Conservation (phyloP, 2,888 invertebrate genomes). For the Sarcophaga variegata region DNA sequence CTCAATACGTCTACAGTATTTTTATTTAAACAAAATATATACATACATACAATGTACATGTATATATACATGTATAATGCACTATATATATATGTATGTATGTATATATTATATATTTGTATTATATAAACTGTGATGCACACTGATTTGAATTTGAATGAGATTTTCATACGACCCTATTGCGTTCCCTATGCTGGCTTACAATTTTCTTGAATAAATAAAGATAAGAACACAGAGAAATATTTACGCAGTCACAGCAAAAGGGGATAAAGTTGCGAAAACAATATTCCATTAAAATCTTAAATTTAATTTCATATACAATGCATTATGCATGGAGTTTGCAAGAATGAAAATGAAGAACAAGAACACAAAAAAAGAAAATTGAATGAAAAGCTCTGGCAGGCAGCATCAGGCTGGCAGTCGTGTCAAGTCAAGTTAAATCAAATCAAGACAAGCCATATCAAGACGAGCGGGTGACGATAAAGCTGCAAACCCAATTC, state of each 20-base stretch:
- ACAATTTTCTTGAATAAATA: slow-evolving; percentile 50
- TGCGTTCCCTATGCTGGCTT: slow-evolving; percentile 41
- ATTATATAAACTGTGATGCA: slow-evolving; percentile 9
- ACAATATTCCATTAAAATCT: slow-evolving; percentile 62
- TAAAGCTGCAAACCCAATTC: no score
- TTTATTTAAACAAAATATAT: no score
- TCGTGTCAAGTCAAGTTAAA: slow-evolving; percentile 37
- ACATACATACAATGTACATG: no score
- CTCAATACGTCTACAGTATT: no score
- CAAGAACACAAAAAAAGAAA: not conserved
- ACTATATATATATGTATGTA: not conserved
- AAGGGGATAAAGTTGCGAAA: slow-evolving; percentile 21
- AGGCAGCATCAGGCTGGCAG: slow-evolving; percentile 31
- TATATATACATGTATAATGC: no score
- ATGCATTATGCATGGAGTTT: slow-evolving; percentile 67
- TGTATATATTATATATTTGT: not conserved
- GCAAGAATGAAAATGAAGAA: slow-evolving; percentile 30
- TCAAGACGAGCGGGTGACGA: no score
- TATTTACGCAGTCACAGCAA: slow-evolving; percentile 9
- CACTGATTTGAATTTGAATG: slow-evolving; percentile 55
- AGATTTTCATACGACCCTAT: slow-evolving; percentile 50
- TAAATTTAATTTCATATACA: slow-evolving; percentile 53
- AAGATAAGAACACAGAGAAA: slow-evolving; percentile 45
- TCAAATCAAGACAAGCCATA: slow-evolving; percentile 45
- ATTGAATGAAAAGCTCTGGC: not conserved